phyloP scores from a whole-genome alignment of 1,140 invertebrate species.

The Mizuhopecten yessoensis region DNA sequence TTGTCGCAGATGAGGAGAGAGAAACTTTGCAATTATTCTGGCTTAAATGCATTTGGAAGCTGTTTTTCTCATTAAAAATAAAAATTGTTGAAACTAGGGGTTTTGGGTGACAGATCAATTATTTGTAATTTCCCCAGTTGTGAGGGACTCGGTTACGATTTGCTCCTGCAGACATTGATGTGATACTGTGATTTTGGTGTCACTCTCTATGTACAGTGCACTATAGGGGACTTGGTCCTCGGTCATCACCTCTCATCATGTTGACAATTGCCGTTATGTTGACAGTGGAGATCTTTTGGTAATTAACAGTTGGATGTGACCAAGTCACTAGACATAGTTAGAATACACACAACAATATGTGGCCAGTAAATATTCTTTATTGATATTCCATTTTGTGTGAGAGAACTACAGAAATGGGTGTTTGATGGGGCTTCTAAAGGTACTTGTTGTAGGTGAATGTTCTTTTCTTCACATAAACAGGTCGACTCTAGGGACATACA shows the following conservation, averaged over 20 bases:
- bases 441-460: not conserved
- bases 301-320: slow-evolving; percentile 28
- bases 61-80: slow-evolving; percentile 40
- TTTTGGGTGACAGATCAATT: slow-evolving; percentile 17
- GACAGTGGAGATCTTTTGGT: not conserved
- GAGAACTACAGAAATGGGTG: not conserved
- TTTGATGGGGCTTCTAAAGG: not conserved
- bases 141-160: no score
- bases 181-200: no score
- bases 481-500: not conserved
- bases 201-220: not conserved
- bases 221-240: not conserved
- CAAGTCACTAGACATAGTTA: not conserved
- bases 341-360: not conserved
- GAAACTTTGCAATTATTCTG: slow-evolving; percentile 28
- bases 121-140: not conserved
- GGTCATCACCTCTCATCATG: slow-evolving; percentile 22
- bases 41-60: slow-evolving; percentile 32
- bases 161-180: no score
- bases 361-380: not conserved
- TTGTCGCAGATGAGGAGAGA: slow-evolving; percentile 6
- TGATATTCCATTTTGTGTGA: slow-evolving; percentile 17
- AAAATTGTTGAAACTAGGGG: not conserved
- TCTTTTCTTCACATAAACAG: not conserved
- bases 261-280: not conserved